A percentile compares a stretch with the other conserved stretches of the same genome.
These are phyloP conservation scores for Macrosteles quadrilineatus DNA, from an alignment of 1,140 invertebrate genomes.

Conservation along the genomic window DNA sequence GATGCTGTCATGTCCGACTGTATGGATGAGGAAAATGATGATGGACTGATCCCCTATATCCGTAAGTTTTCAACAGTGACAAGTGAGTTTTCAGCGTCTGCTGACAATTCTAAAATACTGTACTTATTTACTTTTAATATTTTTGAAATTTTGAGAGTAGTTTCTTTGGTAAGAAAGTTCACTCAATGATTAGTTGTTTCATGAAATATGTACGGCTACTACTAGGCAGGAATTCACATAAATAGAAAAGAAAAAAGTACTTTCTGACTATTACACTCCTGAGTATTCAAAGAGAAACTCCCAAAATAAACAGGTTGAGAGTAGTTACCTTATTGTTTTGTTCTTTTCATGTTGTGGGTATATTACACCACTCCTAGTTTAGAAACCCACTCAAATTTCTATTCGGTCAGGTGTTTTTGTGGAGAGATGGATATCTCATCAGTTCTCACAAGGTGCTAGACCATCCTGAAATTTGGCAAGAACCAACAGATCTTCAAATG, in stretches of 20 bases:
- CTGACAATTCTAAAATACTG: neutral
- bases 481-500: slow-evolving; percentile 9
- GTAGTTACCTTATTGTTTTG: too few relatives aligned
- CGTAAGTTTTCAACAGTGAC: slow-evolving; percentile 47
- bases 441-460: neutral
- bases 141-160: neutral
- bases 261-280: too few relatives aligned
- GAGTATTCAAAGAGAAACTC: too few relatives aligned
- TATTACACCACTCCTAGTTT: too few relatives aligned
- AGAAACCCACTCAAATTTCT: too few relatives aligned
- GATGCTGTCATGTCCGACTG: slow-evolving; percentile 83
- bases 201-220: neutral
- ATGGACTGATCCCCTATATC: slow-evolving; percentile 89
- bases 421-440: neutral
- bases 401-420: too few relatives aligned
- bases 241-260: too few relatives aligned
- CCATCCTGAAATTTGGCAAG: neutral
- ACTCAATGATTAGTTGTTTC: neutral
- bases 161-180: neutral
- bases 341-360: too few relatives aligned
- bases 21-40: slow-evolving; percentile 90
- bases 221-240: too few relatives aligned
- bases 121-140: neutral
- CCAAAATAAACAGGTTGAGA: too few relatives aligned
- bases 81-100: neutral